Base-by-base conservation (phyloP, 2,797 vertebrate species). In the Centropyge bicolor region DNA sequence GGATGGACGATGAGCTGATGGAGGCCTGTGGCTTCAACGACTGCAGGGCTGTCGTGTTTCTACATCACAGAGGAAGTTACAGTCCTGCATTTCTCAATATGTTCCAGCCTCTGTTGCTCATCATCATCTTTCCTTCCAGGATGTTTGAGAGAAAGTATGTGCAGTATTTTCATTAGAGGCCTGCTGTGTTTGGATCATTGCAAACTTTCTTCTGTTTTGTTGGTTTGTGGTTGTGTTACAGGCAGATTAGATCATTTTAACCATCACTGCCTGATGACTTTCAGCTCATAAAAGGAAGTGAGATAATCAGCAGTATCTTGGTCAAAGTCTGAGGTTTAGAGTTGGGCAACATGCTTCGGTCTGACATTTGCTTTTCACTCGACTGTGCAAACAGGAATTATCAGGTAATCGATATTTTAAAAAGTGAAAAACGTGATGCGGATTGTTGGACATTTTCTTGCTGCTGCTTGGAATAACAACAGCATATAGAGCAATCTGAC, bases 271-370 rank as follows among this genome's bases (percentile, higher is more conserved):
- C 48, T 52, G 4, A 31, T 20, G 49, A 81, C 20, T 64, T 56
- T 75, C 8, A 70, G 20, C 43, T 59, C 38, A 62, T 35, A 35
- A 76, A 71, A 51, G 38, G 46, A 64, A 70, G 49, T 31, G 31
- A n/a, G 38, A 38, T 55, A 24, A 77, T 31, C 36, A 75, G 27
- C 22, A 31, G 20, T 27, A 24, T 45, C 14, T 57, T n/a, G 65
- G 57, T 74, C 48, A 83, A 77, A 77, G 76, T 83, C 64, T 76
- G 48, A 60, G 31, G 56, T 78, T 67, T 41, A 76, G 22, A 19
- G 40, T 2, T 0, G 5, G 54, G 51, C 7, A 11, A 38, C 61
- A 16, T 13, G 35, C 46, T 72, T 13, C 24, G 36, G 40, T 69
- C 20, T 31, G 54, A 59, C 38, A 36, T 60, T 74, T 74, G 51